Evolutionary conservation across 2,797 vertebrate species (phyloP), one percentile per base, ranked within the genome.

Genomic region (Nannoperca obscura): DNA sequence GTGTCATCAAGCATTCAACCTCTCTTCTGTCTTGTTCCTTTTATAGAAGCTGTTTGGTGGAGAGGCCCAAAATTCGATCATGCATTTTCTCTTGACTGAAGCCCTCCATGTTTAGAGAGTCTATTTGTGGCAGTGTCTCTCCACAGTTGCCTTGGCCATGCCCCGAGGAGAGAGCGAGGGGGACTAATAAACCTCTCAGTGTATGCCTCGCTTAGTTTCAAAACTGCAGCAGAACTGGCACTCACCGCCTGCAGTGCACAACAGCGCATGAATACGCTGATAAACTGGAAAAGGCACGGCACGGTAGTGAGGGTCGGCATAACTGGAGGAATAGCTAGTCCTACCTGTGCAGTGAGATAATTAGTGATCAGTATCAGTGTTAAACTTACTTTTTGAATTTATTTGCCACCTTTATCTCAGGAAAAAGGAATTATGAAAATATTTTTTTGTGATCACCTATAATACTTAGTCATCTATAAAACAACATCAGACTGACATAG

Each of bases 111-210:
- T 93, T 93, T 91, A 92, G 88, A 91, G 82, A 80, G 65, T 89
- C 91, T 94, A 92, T 94, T 93, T 92, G 89, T 89, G 90, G 86
- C 88, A 76, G 78, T 71, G 79, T 90, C 81, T 92, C 91, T 90
- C 86, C 82, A 83, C 81, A 84, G 88, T 90, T 92, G 88, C 89
- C 81, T 89, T 87, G 88, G 84, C 86, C 77, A 71, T 94, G 89
- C 88, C 92, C 87, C 0, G 86, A 92, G 89, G 89, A 86, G 66
- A 78, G 78, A 76, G 63, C 34, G 74, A 55, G 70, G 42, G 68
- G 40, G 75, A 70, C 78, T 91, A 91, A 91, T 89, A 90, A 90
- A 90, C 71, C 87, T 86, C 67, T 81, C 80, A 85, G 82, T 84
- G 82, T 90, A 89, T 86, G 86, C 85, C 82, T 87, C 67, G 71